Percentiles rank a stretch among this genome's conserved stretches.
Evolutionary conservation across 1,140 invertebrate genomes (phyloP).

Genomic region (Brachionus rotundiformis): DNA sequence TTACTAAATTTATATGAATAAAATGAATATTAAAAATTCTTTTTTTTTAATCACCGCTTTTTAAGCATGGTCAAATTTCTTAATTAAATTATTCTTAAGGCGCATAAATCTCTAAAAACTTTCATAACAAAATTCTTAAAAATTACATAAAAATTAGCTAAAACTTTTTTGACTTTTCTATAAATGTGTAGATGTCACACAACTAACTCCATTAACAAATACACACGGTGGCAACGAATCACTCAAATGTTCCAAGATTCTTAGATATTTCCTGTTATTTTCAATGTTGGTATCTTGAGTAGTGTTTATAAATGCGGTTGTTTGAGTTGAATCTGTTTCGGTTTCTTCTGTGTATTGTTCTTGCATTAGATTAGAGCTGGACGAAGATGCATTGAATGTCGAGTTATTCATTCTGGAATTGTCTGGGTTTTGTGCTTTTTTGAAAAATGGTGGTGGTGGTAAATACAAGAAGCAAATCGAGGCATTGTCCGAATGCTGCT

Average conservation of each 20-base stretch:
- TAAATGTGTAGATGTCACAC: slow-evolving; percentile 50
- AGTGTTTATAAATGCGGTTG: slow-evolving; percentile 31
- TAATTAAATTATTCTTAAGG: background rate
- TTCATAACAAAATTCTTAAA: slow-evolving; percentile 17
- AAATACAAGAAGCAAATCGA: slow-evolving; percentile 46
- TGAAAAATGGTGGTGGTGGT: slow-evolving; percentile 33
- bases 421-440: background rate
- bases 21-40: background rate
- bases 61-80: background rate
- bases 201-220: slow-evolving; percentile 50
- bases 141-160: background rate
- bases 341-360: background rate
- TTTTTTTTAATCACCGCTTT: slow-evolving; percentile 1
- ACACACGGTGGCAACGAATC: slow-evolving; percentile 42
- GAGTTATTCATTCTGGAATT: background rate
- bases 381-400: background rate
- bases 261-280: slow-evolving; percentile 22
- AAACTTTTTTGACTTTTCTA: background rate
- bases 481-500: slow-evolving; percentile 36
- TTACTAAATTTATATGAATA: background rate
- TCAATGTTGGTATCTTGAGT: slow-evolving; percentile 39
- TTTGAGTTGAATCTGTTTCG: background rate
- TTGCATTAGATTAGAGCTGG: slow-evolving; percentile 36
- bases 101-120: background rate
- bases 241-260: slow-evolving; percentile 1